Evolutionary conservation across 2,797 vertebrate genomes (phyloP).

Genomic region (Micromesistius poutassou): DNA sequence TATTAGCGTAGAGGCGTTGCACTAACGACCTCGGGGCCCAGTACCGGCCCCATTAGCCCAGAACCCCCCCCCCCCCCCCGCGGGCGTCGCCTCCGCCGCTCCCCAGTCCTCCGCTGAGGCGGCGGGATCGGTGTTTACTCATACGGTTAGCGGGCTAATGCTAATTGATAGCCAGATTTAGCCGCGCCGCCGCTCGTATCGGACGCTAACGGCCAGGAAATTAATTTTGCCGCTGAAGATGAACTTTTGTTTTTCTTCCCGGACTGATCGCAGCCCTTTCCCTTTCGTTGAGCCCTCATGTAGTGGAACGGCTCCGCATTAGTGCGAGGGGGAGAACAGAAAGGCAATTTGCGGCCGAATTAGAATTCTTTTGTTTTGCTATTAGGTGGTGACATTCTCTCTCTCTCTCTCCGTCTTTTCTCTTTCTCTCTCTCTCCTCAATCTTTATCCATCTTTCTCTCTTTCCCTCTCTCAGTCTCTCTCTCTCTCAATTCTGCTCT

Average conservation of each 20-base stretch:
- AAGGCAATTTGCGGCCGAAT: constrained; percentile 36
- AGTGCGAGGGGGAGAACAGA: constrained; percentile 34
- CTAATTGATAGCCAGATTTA: constrained; percentile 44
- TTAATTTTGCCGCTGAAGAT: neutral
- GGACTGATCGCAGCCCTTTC: neutral
- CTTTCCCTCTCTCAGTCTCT: no score
- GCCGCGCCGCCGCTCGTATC: neutral
- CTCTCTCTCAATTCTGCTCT: no score
- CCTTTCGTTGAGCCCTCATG: constrained; percentile 14
- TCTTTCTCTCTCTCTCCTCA: no score
- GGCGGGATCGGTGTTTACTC: constrained; percentile 18
- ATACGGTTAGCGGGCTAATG: constrained; percentile 29
- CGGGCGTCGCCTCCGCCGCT: constrained; percentile 20
- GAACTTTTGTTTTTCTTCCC: neutral
- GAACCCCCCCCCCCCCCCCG: neutral
- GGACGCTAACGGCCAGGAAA: neutral
- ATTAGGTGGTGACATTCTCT: neutral
- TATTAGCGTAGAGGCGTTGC: neutral
- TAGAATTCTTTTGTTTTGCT: constrained; percentile 3
- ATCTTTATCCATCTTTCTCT: no score
- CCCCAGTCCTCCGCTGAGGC: constrained; percentile 23
- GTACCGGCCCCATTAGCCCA: constrained; percentile 16
- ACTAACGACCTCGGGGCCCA: neutral
- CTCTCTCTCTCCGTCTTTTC: no score
- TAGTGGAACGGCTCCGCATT: constrained; percentile 43